Evolutionary conservation across 2,888 invertebrate species (phyloP), one percentile per base, ranked within the genome.

Genomic region (Stramonita haemastoma): DNA sequence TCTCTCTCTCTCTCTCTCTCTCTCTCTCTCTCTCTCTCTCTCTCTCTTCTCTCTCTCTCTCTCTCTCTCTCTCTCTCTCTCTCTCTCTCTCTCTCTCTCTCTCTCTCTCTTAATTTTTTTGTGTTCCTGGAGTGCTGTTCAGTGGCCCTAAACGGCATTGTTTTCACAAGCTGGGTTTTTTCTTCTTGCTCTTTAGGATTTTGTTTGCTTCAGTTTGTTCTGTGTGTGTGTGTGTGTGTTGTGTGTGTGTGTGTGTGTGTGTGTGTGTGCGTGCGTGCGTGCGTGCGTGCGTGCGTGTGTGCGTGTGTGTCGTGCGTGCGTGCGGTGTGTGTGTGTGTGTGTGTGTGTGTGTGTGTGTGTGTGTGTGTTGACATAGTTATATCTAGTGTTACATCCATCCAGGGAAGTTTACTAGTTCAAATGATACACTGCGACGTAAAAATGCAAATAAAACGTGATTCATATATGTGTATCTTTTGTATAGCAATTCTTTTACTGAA

Each of bases 261-360:
- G 60, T 15, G 60, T 60, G 60, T 22, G 13, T 1, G 60, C 13
- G 60, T 29, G 66, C 73, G 46, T 87, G 66, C 34, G 66, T 87
- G 84, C 19, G 22, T 84, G 19, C 34, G 15, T 66, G 86, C 66
- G 17, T 66, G 86, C 66, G 60, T 87, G 66, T 73, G 29, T 70
- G 87, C 17, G 66, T 29, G 70, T 70, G 66, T 87, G 70, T 66
- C 84, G 56, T n/a, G n/a, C n/a, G n/a, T n/a, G n/a, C n/a, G n/a
- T n/a, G n/a, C n/a, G n/a, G n/a, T n/a, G 70, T 73, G 46, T 70
- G 89, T 66, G 60, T 57, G 66, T 88, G 70, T 87, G 87, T 77
- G 34, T 70, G 17, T n/a, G 66, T 19, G 85, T 34, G 36, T 57
- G 84, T 66, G 57, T 34, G 85, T 60, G 13, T 13, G 15, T 34